Evolutionary conservation across 2,797 vertebrate species (phyloP).

Genomic region (Neopelma chrysocephalum): DNA sequence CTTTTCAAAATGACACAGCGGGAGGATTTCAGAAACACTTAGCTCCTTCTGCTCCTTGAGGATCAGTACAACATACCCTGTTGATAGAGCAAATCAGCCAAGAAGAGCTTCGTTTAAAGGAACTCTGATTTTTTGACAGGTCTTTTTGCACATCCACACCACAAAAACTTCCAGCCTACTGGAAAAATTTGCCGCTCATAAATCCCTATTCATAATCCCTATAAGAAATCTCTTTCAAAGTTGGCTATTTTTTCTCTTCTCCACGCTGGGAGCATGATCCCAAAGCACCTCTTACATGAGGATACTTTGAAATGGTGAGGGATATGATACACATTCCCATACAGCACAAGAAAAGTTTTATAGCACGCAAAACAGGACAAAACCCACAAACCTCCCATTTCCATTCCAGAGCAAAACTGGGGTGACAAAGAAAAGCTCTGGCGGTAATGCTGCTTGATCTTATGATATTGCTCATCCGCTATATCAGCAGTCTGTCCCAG

Average conservation of each 20-base stretch:
- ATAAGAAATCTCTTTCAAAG: neutral
- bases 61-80: slow-evolving; percentile 15
- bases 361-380: neutral
- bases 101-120: neutral
- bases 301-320: neutral
- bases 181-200: neutral
- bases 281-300: neutral
- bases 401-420: neutral
- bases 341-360: neutral
- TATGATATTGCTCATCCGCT: neutral
- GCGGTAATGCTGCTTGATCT: neutral
- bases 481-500: rapidly evolving
- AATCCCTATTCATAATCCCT: neutral
- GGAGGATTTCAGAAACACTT: slow-evolving; percentile 52
- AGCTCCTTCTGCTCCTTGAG: slow-evolving; percentile 33
- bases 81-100: slow-evolving; percentile 43
- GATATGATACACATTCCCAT: neutral
- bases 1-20: slow-evolving; percentile 60
- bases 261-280: neutral
- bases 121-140: neutral
- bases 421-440: neutral
- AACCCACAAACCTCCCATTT: neutral
- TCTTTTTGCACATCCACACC: neutral
- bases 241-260: neutral
- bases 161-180: neutral